These are phyloP conservation scores for Guaruba guarouba DNA, from an alignment of 2,113 vertebrate species.

Conservation along the genomic window DNA sequence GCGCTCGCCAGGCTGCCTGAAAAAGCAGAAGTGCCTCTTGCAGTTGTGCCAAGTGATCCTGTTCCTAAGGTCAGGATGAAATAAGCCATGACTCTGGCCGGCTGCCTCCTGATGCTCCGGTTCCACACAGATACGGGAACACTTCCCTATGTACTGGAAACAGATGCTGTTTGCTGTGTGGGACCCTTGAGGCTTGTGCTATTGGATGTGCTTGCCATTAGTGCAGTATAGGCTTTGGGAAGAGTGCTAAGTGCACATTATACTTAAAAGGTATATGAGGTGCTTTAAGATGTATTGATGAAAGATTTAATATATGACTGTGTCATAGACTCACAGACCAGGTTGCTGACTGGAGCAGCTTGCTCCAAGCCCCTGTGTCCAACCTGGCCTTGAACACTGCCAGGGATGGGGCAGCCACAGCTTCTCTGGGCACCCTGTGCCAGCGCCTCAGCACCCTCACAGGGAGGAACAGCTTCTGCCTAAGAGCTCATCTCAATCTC, in stretches of 20 bases:
- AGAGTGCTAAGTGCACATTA: not conserved
- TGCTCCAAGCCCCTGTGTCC: not conserved
- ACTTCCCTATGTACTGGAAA: not conserved
- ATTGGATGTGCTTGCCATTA: not conserved
- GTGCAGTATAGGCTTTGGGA: not conserved
- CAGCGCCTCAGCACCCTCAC: no score
- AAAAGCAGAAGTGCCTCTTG: not conserved
- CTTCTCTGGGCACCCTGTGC: not conserved
- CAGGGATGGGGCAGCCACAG: not conserved
- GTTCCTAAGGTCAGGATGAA: not conserved
- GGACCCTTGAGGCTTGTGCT: not conserved
- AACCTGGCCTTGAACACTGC: not conserved
- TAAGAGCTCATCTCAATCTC: no score
- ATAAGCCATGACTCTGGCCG: not conserved
- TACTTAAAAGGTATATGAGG: not conserved
- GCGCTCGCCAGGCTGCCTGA: not conserved
- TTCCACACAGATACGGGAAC: rapidly evolving
- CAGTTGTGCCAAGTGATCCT: rapidly evolving
- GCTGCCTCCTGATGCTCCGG: not conserved
- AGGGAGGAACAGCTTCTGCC: no score
- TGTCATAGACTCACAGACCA: not conserved
- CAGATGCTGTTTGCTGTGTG: rapidly evolving
- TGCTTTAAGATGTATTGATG: not conserved
- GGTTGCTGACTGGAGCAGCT: not conserved
- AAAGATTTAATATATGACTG: not conserved